These are phyloP conservation scores for Phengaris alcon DNA, from an alignment of 2,888 invertebrate genomes.

Conservation along the genomic window DNA sequence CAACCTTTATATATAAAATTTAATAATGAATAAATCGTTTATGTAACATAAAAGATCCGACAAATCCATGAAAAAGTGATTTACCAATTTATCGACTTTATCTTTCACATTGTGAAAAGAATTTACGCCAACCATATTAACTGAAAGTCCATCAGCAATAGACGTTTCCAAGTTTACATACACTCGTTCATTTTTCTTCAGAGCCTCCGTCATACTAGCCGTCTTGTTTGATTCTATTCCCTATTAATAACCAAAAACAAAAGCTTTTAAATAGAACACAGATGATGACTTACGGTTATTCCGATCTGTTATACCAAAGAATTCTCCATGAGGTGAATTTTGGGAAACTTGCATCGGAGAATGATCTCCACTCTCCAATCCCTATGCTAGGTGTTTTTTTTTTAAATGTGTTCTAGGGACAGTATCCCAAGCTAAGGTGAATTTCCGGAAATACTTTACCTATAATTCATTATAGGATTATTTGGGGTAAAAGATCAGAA, in stretches of 20 bases:
- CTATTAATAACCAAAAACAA: slow-evolving; percentile 41
- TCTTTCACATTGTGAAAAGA: slow-evolving; percentile 63
- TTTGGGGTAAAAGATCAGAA: no score
- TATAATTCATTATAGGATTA: no score
- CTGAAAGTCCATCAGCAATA: slow-evolving; percentile 88
- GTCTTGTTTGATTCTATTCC: slow-evolving; percentile 66
- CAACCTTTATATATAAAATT: slow-evolving; percentile 62
- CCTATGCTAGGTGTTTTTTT: no score
- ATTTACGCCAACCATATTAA: slow-evolving; percentile 64
- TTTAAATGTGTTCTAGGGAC: no score
- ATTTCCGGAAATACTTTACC: no score
- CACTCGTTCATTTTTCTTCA: slow-evolving; percentile 85
- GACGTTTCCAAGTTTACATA: slow-evolving; percentile 82
- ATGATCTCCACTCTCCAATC: no score
- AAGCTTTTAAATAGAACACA: no score
- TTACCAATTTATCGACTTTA: slow-evolving; percentile 69
- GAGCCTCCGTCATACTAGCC: slow-evolving; percentile 62
- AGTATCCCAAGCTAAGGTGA: no score
- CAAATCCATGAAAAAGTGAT: background rate
- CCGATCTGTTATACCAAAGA: no score
- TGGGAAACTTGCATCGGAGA: no score
- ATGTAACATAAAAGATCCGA: background rate
- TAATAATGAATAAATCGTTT: background rate
- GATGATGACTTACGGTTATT: no score
- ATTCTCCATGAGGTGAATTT: no score